Conservation (phyloP, 2,113 vertebrate genomes). For the Aleadryas rufinucha region DNA sequence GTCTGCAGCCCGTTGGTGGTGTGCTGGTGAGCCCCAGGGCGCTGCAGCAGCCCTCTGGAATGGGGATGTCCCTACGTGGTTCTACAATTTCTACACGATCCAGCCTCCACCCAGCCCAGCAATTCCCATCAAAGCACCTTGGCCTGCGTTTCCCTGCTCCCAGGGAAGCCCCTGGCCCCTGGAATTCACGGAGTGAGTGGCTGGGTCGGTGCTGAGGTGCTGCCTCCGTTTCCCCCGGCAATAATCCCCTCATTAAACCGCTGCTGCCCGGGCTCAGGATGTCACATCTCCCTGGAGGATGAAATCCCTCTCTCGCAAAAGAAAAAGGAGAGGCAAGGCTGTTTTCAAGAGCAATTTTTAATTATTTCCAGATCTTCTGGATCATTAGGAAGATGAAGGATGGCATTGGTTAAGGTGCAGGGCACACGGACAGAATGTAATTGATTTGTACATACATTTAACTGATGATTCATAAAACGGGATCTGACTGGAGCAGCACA, state of each 20-base stretch:
- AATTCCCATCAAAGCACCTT: not conserved
- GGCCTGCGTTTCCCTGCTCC: not conserved
- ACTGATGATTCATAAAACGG: constrained; percentile 60
- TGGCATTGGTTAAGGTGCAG: constrained; percentile 59
- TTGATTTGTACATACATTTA: constrained; percentile 74
- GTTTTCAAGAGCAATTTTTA: constrained; percentile 71
- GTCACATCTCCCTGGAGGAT: not conserved
- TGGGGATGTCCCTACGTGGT: not conserved
- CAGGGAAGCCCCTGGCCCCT: not conserved
- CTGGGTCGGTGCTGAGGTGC: not conserved
- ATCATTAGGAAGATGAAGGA: constrained; percentile 70
- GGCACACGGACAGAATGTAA: constrained; percentile 52
- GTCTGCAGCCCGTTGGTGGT: not conserved
- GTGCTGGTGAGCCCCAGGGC: not conserved
- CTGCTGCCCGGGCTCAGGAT: not conserved
- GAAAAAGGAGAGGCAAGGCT: constrained; percentile 18
- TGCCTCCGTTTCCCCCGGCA: not conserved
- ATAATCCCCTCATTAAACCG: not conserved
- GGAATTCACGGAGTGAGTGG: not conserved
- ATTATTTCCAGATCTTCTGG: constrained; percentile 75
- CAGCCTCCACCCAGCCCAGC: not conserved
- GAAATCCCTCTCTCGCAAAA: not conserved
- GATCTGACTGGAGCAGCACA: constrained; percentile 45
- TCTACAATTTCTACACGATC: rapidly evolving
- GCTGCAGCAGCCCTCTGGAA: not conserved